A percentile compares a stretch with the other conserved stretches of the same genome.
Conservation (phyloP, 2,113 vertebrate species). For the Kryptolebias marmoratus region DNA sequence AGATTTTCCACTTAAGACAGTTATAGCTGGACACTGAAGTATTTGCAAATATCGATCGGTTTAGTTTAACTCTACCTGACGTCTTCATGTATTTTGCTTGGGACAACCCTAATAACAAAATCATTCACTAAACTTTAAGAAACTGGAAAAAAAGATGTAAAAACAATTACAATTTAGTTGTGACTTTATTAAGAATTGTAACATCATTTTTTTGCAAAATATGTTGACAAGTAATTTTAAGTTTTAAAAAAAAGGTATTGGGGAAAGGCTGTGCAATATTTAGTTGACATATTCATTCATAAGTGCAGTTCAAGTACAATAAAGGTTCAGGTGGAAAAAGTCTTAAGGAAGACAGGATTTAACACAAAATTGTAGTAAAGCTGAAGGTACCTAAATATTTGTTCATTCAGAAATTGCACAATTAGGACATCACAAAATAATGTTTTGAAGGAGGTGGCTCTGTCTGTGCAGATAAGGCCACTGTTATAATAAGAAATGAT, state of each 20-base stretch:
- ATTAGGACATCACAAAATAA: background rate
- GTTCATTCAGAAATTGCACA: background rate
- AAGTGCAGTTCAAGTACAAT: slow-evolving; percentile 50
- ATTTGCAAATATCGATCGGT: no score
- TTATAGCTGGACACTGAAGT: no score
- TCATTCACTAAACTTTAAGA: background rate
- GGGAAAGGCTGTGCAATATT: slow-evolving; percentile 29
- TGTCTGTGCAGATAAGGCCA: slow-evolving; percentile 11
- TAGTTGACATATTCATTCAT: slow-evolving; percentile 35
- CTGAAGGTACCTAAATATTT: background rate
- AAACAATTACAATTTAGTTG: slow-evolving; percentile 18
- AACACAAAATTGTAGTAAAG: slow-evolving; percentile 21
- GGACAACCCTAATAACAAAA: background rate
- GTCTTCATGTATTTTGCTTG: background rate
- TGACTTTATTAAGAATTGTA: slow-evolving; percentile 51
- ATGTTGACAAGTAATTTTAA: no score
- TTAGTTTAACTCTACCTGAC: no score
- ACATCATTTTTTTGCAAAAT: slow-evolving; percentile 21
- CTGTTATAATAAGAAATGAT: background rate
- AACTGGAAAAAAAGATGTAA: slow-evolving; percentile 30
- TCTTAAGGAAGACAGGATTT: background rate
- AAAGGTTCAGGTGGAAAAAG: background rate
- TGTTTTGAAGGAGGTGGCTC: background rate
- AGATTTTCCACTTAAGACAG: no score
- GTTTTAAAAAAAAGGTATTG: slow-evolving; percentile 28